Evolutionary conservation across 2,888 invertebrate species (phyloP).

Genomic region (Eulithis testata): DNA sequence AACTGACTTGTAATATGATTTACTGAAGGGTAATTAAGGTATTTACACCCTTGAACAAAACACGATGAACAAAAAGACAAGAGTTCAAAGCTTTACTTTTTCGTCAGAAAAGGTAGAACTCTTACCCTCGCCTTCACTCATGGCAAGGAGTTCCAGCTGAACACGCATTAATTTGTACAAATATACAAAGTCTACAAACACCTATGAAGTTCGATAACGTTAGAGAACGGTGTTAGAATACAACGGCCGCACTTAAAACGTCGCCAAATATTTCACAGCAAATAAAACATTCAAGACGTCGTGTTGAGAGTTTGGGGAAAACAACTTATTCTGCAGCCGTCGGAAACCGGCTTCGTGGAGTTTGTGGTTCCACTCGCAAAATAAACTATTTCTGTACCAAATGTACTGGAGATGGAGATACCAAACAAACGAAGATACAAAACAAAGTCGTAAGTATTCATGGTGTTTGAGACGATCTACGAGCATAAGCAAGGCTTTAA

Average conservation of each 20-base stretch:
- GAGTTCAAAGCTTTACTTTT: no score
- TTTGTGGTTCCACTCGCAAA: constrained; percentile 5
- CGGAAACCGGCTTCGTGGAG: constrained; percentile 22
- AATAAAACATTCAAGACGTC: constrained; percentile 21
- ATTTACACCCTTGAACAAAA: no score
- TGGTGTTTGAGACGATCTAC: neutral
- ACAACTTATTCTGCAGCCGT: constrained; percentile 18
- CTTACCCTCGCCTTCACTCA: no score
- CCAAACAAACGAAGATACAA: neutral
- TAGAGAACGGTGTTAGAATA: neutral
- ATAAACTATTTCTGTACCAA: constrained; percentile 8
- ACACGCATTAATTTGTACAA: no score
- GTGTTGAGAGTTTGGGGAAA: constrained; percentile 8
- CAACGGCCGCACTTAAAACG: constrained; percentile 12
- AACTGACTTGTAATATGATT: no score
- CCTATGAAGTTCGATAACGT: neutral
- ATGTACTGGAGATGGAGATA: neutral
- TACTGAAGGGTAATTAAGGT: no score
- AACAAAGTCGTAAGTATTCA: constrained; percentile 2
- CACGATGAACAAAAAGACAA: no score
- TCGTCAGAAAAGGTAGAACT: no score
- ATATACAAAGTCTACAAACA: no score
- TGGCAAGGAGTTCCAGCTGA: no score
- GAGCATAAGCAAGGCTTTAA: no score
- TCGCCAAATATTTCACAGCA: constrained; percentile 28